Base-by-base conservation (phyloP, 2,888 invertebrate genomes). In the Cephus spinipes region DNA sequence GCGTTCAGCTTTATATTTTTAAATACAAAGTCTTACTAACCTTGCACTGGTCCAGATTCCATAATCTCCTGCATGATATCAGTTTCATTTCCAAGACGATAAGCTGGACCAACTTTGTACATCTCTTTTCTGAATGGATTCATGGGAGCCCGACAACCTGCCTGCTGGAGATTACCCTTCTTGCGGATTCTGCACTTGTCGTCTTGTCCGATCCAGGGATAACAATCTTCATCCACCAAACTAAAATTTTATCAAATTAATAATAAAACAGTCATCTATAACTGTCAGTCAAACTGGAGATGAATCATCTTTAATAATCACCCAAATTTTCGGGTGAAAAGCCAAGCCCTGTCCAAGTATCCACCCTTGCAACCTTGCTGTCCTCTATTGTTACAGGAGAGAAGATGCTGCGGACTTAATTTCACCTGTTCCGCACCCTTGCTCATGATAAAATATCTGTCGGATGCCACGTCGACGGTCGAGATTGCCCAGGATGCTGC, bases 401-500 rank as follows among this genome's bases (percentile, higher is more conserved):
- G 91, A 35, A 99, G 93, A 81, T 97, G 96, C 90, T 99, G 98
- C 0, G 97, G 94, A 77, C 98, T 96, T 68, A 98, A 92, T 55
- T 93, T 91, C 11, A 95, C 93, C 30, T 93, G 92, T 89, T 97
- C 96, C 12, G 93, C 93, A 0, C 98, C 98, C 84, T 95, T 95
- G 11, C 97, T 97, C 91, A 97, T 96, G 83, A 98, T 96, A 9
- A 96, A 96, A 85, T 96, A 95, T 87, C 97, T 94, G 91, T 97
- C 97, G 75, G 96, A 95, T 77, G 96, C 96, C 69, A 97, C 95
- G 23, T 95, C 94, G 15, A 96, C 95, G 0, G 98, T 96, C 0
- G 97, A 96, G 35, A 98, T 94, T 0, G 98, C 98, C 98, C 98
- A 99, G 3, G 98, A 98, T 0, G 98, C 95, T 0, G 96, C 98